Percentiles rank a stretch among this genome's conserved stretches.
These are phyloP conservation scores for Ophioderma brevispina DNA, from an alignment of 35 echinoderm and acorn worm genomes.

Conservation along the genomic window DNA sequence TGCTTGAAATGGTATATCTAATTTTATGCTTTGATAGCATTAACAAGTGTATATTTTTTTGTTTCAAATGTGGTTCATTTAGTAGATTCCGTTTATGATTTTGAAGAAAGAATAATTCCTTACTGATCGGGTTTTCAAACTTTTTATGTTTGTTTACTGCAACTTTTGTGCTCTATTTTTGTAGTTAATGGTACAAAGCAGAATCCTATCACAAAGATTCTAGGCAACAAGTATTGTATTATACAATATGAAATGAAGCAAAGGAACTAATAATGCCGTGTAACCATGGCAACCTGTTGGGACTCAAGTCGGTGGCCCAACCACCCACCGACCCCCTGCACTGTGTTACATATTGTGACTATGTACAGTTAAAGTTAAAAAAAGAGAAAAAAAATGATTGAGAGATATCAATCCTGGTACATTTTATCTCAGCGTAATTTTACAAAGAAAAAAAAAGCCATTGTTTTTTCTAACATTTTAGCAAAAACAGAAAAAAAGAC, in stretches of 20 bases:
- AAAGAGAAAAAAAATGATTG: conserved; percentile 3
- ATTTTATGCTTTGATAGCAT: no score
- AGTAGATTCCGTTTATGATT: no score
- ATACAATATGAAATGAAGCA: neutral
- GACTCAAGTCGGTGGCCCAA: neutral
- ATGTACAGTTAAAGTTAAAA: conserved; percentile 41
- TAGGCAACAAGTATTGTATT: no score
- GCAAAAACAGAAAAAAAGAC: conserved; percentile 4
- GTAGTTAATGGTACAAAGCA: no score
- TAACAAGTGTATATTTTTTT: no score
- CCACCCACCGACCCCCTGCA: neutral
- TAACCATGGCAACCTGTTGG: neutral
- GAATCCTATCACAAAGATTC: no score
- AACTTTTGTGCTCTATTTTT: no score
- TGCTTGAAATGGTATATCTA: no score
- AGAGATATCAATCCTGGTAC: conserved; percentile 38
- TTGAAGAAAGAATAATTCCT: no score
- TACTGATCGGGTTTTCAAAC: no score
- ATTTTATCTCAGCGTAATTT: conserved; percentile 49
- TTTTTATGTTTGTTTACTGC: no score
- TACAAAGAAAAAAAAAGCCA: conserved; percentile 31
- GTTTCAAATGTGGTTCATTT: no score
- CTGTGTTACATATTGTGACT: conserved; percentile 29
- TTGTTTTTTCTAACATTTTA: conserved; percentile 37
- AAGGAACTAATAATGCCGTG: neutral